Evolutionary conservation across 2,888 invertebrate species (phyloP), one percentile per base, ranked within the genome.

Genomic region (Tryphoninae sp.): DNA sequence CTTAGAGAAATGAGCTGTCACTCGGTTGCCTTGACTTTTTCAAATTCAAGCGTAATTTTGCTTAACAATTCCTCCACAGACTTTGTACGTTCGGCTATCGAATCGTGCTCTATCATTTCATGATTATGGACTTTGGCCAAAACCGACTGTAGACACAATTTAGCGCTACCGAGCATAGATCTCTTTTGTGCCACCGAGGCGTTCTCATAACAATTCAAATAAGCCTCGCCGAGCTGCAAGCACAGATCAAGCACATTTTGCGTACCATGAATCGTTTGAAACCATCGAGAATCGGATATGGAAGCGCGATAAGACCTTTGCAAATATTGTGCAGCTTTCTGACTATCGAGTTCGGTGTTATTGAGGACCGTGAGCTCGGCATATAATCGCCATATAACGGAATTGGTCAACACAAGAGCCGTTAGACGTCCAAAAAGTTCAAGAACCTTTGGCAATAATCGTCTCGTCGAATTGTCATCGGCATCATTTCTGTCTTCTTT

Each of bases 301-400:
- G 95, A 95, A 83, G 92, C 92, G 72, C 95, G 94, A 89, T 96
- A 96, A 0, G 97, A 96, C 89, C 96, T 95, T 84, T 97, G 95
- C 22, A 97, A 93, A 80, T 96, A 95, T 88, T 97, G 96, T 0
- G 94, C 94, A 0, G 94, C 93, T 84, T 90, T 92, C 42, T 91
- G 89, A 80, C 88, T 83, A 26, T 89, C 89, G 42, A 91, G 87
- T 49, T 90, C 88, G 9, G 89, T 92, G 26, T 87, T 88, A 59
- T 88, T 89, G 65, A 91, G 83, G 0, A 94, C 93, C 23, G 95
- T 95, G 80, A 97, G 90, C 85, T 95, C 93, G 0, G 97, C 96
- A 87, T 98, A 97, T 80, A 97, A 90, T 88, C 95, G 95, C 98
- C 98, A 98, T 6, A 98, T 90, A 79, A 95, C 94, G 0, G 96